phyloP scores from a whole-genome alignment of 2,797 vertebrate species.

The Danio tinwini region DNA sequence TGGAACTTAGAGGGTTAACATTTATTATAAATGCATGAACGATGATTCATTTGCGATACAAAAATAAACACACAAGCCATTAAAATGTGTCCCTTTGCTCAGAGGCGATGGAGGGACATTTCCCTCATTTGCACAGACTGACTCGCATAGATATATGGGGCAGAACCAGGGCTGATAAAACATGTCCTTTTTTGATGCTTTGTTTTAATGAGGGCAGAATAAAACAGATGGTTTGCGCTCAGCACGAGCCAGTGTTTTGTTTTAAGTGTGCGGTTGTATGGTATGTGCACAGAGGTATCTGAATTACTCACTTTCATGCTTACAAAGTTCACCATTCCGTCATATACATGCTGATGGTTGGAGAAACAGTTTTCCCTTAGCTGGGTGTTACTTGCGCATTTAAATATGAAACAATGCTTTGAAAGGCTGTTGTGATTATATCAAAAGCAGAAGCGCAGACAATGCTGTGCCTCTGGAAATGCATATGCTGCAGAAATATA shows the following conservation, averaged over 20 bases:
- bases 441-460: conserved; percentile 35
- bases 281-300: not conserved
- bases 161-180: not conserved
- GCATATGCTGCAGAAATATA: conserved; percentile 37
- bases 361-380: conserved; percentile 17
- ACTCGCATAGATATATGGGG: conserved; percentile 46
- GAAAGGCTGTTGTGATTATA: conserved; percentile 22
- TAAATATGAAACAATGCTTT: conserved; percentile 33
- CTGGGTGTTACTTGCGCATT: not conserved
- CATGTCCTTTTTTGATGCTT: conserved; percentile 31
- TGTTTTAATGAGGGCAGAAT: conserved; percentile 21
- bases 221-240: conserved; percentile 20
- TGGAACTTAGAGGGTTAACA: conserved; percentile 32
- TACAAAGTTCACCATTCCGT: not conserved
- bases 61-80: conserved; percentile 55
- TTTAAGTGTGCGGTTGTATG: conserved; percentile 7
- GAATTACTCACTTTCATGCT: conserved; percentile 23
- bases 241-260: conserved; percentile 38
- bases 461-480: conserved; percentile 17
- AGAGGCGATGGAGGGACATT: conserved; percentile 45
- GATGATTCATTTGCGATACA: conserved; percentile 55
- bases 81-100: conserved; percentile 31
- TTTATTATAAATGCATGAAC: conserved; percentile 46
- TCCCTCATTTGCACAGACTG: conserved; percentile 60
- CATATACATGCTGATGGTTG: conserved; percentile 4